Conservation (phyloP, 53 echinoderm and acorn worm species). For the Echinarachnius parma region DNA sequence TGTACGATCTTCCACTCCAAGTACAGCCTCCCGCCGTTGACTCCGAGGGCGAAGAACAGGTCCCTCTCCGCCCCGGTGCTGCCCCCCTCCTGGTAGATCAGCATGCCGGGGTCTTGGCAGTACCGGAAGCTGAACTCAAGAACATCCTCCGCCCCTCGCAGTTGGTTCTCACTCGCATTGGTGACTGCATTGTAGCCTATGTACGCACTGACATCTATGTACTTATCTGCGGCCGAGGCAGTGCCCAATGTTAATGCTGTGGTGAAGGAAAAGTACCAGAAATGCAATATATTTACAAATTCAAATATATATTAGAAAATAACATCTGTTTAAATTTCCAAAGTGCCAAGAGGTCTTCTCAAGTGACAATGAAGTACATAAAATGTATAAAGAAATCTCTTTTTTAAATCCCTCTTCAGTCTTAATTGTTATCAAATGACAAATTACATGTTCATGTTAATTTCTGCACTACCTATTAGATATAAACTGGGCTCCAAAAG, state of each 20-base stretch:
- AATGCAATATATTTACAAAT: no score
- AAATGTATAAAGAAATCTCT: no score
- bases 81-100: slow-evolving; percentile 94
- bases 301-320: no score
- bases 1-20: slow-evolving; percentile 88
- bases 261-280: no score
- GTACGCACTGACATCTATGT: slow-evolving; percentile 91
- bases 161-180: slow-evolving; percentile 56
- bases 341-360: no score
- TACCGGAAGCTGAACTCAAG: slow-evolving; percentile 94
- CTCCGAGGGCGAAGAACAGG: slow-evolving; percentile 84
- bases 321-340: no score
- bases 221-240: slow-evolving; percentile 58
- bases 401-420: no score
- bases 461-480: no score
- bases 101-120: slow-evolving; percentile 94
- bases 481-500: no score
- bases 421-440: no score
- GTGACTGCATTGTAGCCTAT: slow-evolving; percentile 72
- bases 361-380: no score
- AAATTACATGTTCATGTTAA: no score
- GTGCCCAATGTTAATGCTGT: slow-evolving; percentile 2
- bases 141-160: slow-evolving; percentile 73
- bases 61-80: slow-evolving; percentile 49
- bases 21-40: slow-evolving; percentile 72